Percentiles rank a stretch among this genome's conserved stretches.
phyloP scores from a whole-genome alignment of 2,113 vertebrate species.

The Gasterosteus aculeatus region DNA sequence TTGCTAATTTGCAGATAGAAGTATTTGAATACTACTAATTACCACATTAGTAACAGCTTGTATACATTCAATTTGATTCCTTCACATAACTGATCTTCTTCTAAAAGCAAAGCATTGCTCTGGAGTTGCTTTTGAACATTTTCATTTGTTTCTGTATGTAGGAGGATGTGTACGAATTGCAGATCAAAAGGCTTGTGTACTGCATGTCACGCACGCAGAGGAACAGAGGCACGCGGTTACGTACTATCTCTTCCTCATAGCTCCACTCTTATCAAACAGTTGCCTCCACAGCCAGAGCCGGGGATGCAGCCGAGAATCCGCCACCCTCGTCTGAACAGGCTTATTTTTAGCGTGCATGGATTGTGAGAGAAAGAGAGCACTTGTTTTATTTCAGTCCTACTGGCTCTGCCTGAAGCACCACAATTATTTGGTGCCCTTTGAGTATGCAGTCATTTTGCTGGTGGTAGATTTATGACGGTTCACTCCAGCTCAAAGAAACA shows the following conservation, averaged over 20 bases:
- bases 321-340: constrained; percentile 72
- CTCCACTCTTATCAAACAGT: constrained; percentile 63
- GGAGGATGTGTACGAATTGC: not conserved
- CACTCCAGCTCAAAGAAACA: constrained; percentile 42
- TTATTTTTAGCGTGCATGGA: constrained; percentile 79
- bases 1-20: constrained; percentile 69
- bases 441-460: constrained; percentile 73
- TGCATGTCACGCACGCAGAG: constrained; percentile 26
- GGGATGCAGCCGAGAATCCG: constrained; percentile 71
- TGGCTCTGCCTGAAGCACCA: constrained; percentile 71
- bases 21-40: constrained; percentile 30
- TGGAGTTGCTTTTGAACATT: constrained; percentile 5
- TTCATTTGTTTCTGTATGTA: not conserved
- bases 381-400: constrained; percentile 78
- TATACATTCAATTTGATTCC: constrained; percentile 6
- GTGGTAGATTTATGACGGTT: constrained; percentile 66
- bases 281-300: constrained; percentile 66
- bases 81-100: not conserved
- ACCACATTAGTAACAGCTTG: not conserved
- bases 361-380: constrained; percentile 68
- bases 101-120: not conserved
- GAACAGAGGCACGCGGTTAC: constrained; percentile 34
- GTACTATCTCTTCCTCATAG: constrained; percentile 50
- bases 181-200: constrained; percentile 30
- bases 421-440: constrained; percentile 74